Evolutionary conservation across 2,113 vertebrate species (phyloP), one percentile per base, ranked within the genome.

Genomic region (Scopus umbretta): DNA sequence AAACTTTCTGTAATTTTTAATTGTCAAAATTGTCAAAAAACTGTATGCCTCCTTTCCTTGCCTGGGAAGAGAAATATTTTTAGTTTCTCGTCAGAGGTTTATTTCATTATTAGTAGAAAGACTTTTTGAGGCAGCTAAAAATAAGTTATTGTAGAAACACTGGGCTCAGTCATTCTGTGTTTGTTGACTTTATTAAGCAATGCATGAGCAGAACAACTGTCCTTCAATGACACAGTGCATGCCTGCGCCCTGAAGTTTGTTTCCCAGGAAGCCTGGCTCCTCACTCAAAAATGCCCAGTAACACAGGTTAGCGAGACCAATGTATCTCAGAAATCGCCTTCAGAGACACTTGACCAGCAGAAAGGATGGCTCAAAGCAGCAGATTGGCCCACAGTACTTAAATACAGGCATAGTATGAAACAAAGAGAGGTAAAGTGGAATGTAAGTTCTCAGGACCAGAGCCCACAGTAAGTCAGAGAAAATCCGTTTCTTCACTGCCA

Each of bases 251-350:
- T 78, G 67, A 78, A 32, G 15, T 66, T 52, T 40, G 11, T 88
- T 93, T 96, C 40, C 59, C 5, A 13, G 55, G 74, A 93, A 95
- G 67, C 21, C 50, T 94, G 71, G 73, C 58, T 93, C 9, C 49
- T 56, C 34, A 18, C 43, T 87, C 40, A n/a, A 90, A 89, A 68
- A 43, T n/a, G 27, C 7, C 17, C 8, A 32, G 15, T 59, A 43
- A 52, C n/a, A 71, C 2, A 4, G 14, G 15, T 50, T 62, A 83
- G 23, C 1, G 1, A 80, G 53, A 80, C 19, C 38, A 18, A 68
- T 80, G 2, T 26, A 53, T 53, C 53, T n/a, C 58, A 70, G 29
- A 85, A 88, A 62, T 62, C 66, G 10, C 32, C 59, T 87, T 81
- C 70, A 72, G 67, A 93, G 49, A 1, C 17, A 29, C 32, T 49